Evolutionary conservation across 2,113 vertebrate genomes (phyloP), one percentile per base, ranked within the genome.

Genomic region (Chionomys nivalis): DNA sequence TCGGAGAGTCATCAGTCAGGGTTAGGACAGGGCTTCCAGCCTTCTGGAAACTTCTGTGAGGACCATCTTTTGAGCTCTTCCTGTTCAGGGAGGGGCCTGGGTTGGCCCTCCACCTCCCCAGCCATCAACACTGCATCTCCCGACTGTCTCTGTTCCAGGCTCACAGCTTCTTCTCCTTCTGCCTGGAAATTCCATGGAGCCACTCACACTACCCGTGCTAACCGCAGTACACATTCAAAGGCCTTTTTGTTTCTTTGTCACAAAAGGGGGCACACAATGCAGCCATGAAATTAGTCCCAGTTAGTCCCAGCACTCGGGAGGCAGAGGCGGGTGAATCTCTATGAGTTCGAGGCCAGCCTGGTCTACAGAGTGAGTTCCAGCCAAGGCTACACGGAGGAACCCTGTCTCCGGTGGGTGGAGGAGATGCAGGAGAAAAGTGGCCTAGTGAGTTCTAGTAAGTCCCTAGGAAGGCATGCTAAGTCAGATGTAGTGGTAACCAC

Each of bases 141-240:
- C 0, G 0, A 2, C 87, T 49, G 19, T 39, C 66, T 72, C 66
- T 52, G 66, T 8, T 55, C 86, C 66, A 55, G 23, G 36, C 8
- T 47, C 42, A 49, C 1, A 3, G 26, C 63, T 66, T 12, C 58
- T 36, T n/a, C 13, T 68, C 31, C 52, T 1, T n/a, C 63, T 8
- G 19, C 12, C 10, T 23, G 44, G n/a, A 24, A 16, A n/a, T 9
- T 21, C 36, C 7, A 31, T 39, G 66, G 47, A 28, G 13, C 1
- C 3, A 6, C 42, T 8, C 6, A 4, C 4, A 2, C 7, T 2
- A 28, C 16, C 39, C 8, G 0, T 10, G 23, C 1, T 9, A 0
- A 8, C 6, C 23, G 31, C 3, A 19, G 33, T 33, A 21, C 52
- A 17, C 0, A 3, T 5, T 58, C 76, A 17, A 19, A 42, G 23